Base-by-base conservation (phyloP, 23 tunicate genomes). In the Diplosoma virens region DNA sequence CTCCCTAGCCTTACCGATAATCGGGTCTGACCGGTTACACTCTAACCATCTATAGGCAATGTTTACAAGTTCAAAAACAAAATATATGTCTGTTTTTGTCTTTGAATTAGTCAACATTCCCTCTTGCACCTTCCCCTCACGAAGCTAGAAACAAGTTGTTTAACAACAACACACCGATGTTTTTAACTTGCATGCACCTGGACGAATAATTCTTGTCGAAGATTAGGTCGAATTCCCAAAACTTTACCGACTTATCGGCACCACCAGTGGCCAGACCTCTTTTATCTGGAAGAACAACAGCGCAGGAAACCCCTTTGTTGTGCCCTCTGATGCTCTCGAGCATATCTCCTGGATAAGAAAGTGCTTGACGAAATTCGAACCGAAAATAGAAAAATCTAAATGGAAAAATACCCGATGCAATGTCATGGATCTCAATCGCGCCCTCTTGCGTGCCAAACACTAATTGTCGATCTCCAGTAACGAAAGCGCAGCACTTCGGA, bases 161-260 rank as follows among this genome's bases (percentile, higher is more conserved):
- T n/a, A n/a, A n/a, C n/a, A n/a, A n/a, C n/a, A n/a, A n/a, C n/a
- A n/a, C n/a, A n/a, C n/a, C n/a, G n/a, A n/a, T n/a, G n/a, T n/a
- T n/a, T n/a, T n/a, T n/a, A n/a, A n/a, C n/a, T n/a, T n/a, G n/a
- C n/a, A n/a, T n/a, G n/a, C n/a, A 78, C 73, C 47, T 64, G 17
- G 75, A 26, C 5, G 84, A 71, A 79, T 24, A 85, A 2, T 90
- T 33, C 33, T 79, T 84, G 33, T 90, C 97, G 0, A 72, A 28
- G 53, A 90, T 46, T 11, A 93, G 77, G 78, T 93, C 98, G 35
- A 93, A 86, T 22, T 87, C 87, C 94, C 94, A 93, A 34, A 93
- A 87, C 37, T 93, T 93, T 28, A 93, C 70, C 32, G 66, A 52
- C 58, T 87, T 82, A 78, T 93, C 98, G 1, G 65, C 76, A 25